Conservation (phyloP, 1,140 invertebrate species). For the Colletes latitarsis region DNA sequence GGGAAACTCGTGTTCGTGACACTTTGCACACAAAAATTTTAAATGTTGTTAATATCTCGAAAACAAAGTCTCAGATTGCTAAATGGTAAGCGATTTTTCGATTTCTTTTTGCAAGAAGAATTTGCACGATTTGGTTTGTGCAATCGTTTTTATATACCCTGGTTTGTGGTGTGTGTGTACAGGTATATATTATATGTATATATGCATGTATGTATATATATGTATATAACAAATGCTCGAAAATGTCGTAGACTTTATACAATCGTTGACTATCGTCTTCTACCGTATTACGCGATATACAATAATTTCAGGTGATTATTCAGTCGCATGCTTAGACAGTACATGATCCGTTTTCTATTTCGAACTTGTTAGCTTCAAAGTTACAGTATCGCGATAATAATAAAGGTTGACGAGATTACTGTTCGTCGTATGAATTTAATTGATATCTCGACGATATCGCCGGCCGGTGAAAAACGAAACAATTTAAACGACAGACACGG, state of each 20-base stretch:
- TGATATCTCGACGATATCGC: background rate
- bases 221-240: constrained; percentile 50
- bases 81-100: too few relatives aligned
- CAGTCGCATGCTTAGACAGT: constrained; percentile 66
- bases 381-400: too few relatives aligned
- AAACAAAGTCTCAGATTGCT: too few relatives aligned
- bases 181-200: constrained; percentile 22
- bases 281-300: constrained; percentile 45
- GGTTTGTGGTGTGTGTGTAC: background rate
- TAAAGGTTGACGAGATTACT: too few relatives aligned
- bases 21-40: too few relatives aligned
- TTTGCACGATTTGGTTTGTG: too few relatives aligned
- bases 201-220: background rate
- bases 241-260: constrained; percentile 47
- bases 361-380: background rate
- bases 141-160: too few relatives aligned
- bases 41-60: too few relatives aligned
- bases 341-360: constrained; percentile 22
- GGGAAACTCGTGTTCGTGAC: too few relatives aligned
- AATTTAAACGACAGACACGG: background rate
- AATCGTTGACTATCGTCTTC: constrained; percentile 31
- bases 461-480: background rate
- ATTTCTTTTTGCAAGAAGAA: too few relatives aligned
- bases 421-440: background rate
- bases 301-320: constrained; percentile 64